Percentiles rank a stretch among this genome's conserved stretches.
phyloP scores from a whole-genome alignment of 2,113 vertebrate genomes.

The Embiotoca jacksoni region DNA sequence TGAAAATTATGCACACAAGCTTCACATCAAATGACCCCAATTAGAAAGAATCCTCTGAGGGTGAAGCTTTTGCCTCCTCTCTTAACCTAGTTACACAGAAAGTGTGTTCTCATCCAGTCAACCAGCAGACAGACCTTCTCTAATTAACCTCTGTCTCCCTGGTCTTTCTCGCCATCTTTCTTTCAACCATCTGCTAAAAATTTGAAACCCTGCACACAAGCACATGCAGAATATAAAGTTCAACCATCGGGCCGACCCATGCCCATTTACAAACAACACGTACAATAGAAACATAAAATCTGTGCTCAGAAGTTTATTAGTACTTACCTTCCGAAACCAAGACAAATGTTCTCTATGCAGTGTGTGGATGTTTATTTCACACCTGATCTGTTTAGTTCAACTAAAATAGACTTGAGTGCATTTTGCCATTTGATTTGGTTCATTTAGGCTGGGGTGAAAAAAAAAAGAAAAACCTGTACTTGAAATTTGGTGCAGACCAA shows the following conservation, averaged over 20 bases:
- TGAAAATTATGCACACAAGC: slow-evolving; percentile 78
- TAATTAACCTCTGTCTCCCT: slow-evolving; percentile 79
- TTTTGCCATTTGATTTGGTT: background rate
- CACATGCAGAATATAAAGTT: slow-evolving; percentile 28
- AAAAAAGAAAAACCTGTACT: background rate
- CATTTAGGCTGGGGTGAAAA: background rate
- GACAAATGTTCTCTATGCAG: background rate
- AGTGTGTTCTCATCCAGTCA: slow-evolving; percentile 88
- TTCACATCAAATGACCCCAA: slow-evolving; percentile 89
- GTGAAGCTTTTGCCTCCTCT: slow-evolving; percentile 86
- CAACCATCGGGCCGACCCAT: slow-evolving; percentile 26
- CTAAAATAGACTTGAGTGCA: too few relatives aligned
- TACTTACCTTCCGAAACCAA: too few relatives aligned
- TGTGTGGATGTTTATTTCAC: background rate
- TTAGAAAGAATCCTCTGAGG: slow-evolving; percentile 88
- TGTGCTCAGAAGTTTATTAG: too few relatives aligned
- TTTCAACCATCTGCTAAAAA: slow-evolving; percentile 79
- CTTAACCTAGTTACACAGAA: slow-evolving; percentile 88
- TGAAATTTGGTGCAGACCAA: background rate
- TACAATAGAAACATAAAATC: background rate
- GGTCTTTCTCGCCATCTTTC: slow-evolving; percentile 54
- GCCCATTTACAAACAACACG: slow-evolving; percentile 3
- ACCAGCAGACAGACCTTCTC: slow-evolving; percentile 79
- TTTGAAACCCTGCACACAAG: slow-evolving; percentile 55
- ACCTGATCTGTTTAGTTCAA: too few relatives aligned